phyloP scores from a whole-genome alignment of 1,140 invertebrate genomes.

The Drosophila erecta region DNA sequence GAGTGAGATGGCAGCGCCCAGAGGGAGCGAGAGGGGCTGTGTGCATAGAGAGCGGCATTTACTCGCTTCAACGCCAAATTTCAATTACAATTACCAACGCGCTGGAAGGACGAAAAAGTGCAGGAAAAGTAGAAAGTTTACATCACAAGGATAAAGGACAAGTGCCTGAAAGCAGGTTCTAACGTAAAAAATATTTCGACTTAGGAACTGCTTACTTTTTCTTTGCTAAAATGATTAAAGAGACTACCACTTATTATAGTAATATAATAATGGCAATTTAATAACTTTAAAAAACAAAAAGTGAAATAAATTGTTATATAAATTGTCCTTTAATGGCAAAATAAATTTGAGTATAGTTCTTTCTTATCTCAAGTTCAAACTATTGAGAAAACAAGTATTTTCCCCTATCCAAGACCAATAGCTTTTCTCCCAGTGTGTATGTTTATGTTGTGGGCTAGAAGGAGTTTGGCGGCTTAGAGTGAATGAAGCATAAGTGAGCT shows the following conservation, averaged over 20 bases:
- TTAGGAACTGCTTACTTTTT: background rate
- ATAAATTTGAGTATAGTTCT: too few relatives aligned
- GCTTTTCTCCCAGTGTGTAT: constrained; percentile 4
- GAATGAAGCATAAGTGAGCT: constrained; percentile 33
- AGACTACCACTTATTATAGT: too few relatives aligned
- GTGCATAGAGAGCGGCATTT: constrained; percentile 55
- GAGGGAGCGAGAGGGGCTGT: constrained; percentile 11
- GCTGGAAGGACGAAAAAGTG: constrained; percentile 16
- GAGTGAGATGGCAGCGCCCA: background rate
- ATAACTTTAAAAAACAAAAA: too few relatives aligned
- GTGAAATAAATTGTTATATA: too few relatives aligned
- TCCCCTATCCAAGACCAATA: background rate
- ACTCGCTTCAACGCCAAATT: constrained; percentile 84
- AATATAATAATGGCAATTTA: too few relatives aligned
- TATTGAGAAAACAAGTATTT: too few relatives aligned
- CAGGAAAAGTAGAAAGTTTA: constrained; percentile 26
- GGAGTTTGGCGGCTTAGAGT: constrained; percentile 11
- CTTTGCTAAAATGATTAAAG: too few relatives aligned
- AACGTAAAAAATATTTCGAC: background rate
- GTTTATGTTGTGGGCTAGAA: background rate
- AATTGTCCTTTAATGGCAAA: too few relatives aligned
- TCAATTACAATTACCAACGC: constrained; percentile 82
- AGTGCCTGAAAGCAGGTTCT: background rate
- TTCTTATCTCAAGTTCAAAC: too few relatives aligned
- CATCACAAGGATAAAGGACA: background rate